Percentiles rank a stretch among this genome's conserved stretches.
Evolutionary conservation across 2,888 invertebrate genomes (phyloP).

Genomic region (Pammene fasciana): DNA sequence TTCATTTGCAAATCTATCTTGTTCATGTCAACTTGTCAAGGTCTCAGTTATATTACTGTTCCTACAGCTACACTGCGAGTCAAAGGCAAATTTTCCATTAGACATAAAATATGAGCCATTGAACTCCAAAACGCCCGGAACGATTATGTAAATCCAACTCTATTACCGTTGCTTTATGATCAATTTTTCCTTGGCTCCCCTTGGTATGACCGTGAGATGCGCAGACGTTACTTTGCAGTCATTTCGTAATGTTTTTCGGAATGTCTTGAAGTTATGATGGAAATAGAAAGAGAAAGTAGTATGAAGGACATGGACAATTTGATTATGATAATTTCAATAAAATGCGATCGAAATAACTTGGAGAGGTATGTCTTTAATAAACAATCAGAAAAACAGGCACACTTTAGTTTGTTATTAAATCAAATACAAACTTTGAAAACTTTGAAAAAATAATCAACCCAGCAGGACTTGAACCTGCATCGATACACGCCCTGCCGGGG

Average conservation of each 20-base stretch:
- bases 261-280: constrained; percentile 7
- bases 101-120: constrained; percentile 41
- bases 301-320: too few relatives aligned
- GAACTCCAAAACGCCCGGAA: constrained; percentile 31
- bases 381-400: too few relatives aligned
- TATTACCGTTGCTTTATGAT: constrained; percentile 6
- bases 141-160: constrained; percentile 23
- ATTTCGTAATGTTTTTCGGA: constrained; percentile 24
- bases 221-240: constrained; percentile 16
- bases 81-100: constrained; percentile 28
- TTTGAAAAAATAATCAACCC: too few relatives aligned
- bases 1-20: too few relatives aligned
- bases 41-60: constrained; percentile 20
- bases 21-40: background rate
- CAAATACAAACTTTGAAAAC: too few relatives aligned
- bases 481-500: too few relatives aligned
- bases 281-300: constrained; percentile 10
- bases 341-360: too few relatives aligned
- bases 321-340: too few relatives aligned
- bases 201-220: constrained; percentile 3
- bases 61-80: constrained; percentile 8
- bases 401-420: too few relatives aligned
- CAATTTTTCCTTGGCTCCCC: background rate
- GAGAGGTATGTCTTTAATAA: too few relatives aligned
- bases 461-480: too few relatives aligned